A percentile compares a stretch with the other conserved stretches of the same genome.
These are phyloP conservation scores for Erebia aethiops DNA, from an alignment of 2,888 invertebrate species.

Conservation along the genomic window DNA sequence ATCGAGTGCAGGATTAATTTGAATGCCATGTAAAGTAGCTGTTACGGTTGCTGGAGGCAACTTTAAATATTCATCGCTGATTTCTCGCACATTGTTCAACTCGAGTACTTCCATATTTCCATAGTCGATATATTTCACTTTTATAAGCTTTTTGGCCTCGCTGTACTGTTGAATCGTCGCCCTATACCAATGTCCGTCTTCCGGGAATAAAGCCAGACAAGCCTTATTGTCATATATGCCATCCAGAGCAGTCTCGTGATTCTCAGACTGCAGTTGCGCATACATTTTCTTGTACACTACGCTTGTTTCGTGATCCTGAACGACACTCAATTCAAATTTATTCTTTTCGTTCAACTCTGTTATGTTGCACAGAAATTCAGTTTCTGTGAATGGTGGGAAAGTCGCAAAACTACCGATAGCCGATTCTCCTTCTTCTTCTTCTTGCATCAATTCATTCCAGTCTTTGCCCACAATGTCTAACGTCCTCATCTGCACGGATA, in stretches of 20 bases:
- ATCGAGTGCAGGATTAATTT: slow-evolving; percentile 60
- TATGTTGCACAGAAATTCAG: slow-evolving; percentile 62
- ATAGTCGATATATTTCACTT: slow-evolving; percentile 89
- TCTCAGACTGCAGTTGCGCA: slow-evolving; percentile 74
- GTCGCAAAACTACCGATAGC: slow-evolving; percentile 46
- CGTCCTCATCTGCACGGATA: slow-evolving; percentile 50
- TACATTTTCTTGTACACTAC: slow-evolving; percentile 75
- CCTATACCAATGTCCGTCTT: slow-evolving; percentile 88
- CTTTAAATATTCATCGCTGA: slow-evolving; percentile 72
- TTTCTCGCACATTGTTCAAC: slow-evolving; percentile 71
- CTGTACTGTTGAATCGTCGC: slow-evolving; percentile 83
- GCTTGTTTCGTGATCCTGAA: slow-evolving; percentile 65
- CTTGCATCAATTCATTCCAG: slow-evolving; percentile 64
- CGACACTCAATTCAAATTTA: slow-evolving; percentile 61
- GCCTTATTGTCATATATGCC: slow-evolving; percentile 77
- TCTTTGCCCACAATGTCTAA: slow-evolving; percentile 53
- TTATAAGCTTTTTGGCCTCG: slow-evolving; percentile 66
- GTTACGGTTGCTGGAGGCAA: slow-evolving; percentile 80
- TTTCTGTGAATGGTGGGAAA: slow-evolving; percentile 50
- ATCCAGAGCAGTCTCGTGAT: slow-evolving; percentile 63
- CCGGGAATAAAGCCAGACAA: slow-evolving; percentile 85
- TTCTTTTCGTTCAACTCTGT: slow-evolving; percentile 59
- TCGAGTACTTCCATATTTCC: slow-evolving; percentile 85
- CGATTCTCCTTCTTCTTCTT: slow-evolving; percentile 46
- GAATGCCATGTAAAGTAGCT: slow-evolving; percentile 70